These are phyloP conservation scores for Tyto alba DNA, from an alignment of 2,113 vertebrate species.

Conservation along the genomic window DNA sequence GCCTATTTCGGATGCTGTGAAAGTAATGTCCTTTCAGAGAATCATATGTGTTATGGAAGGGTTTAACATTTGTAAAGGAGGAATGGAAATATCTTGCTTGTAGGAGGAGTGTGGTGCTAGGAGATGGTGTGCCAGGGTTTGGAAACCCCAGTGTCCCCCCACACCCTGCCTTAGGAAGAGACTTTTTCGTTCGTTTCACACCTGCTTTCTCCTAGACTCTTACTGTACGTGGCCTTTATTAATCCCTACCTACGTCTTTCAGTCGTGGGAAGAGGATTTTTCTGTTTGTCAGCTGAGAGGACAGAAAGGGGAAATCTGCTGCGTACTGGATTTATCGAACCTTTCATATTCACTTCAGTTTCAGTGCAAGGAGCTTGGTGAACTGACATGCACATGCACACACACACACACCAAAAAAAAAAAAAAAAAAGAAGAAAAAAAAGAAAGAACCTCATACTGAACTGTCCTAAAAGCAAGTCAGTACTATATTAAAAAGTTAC, in stretches of 20 bases:
- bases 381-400: not conserved
- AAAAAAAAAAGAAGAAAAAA: no score
- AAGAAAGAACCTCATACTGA: rapidly evolving
- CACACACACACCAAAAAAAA: not conserved
- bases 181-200: not conserved
- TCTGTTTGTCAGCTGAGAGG: rapidly evolving
- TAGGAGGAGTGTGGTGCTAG: not conserved
- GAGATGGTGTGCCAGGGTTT: not conserved
- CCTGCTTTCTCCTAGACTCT: not conserved
- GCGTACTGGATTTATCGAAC: not conserved
- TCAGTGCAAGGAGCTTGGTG: not conserved
- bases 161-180: rapidly evolving
- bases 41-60: rapidly evolving
- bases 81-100: not conserved
- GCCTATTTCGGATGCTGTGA: not conserved
- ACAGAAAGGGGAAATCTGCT: not conserved
- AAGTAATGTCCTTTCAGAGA: not conserved
- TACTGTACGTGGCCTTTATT: rapidly evolving
- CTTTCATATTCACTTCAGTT: not conserved
- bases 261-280: not conserved
- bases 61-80: not conserved
- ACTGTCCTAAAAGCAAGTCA: not conserved
- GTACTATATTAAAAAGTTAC: not conserved
- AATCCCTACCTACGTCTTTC: not conserved
- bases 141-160: no score